Percentiles rank a stretch among this genome's conserved stretches.
These are phyloP conservation scores for Atethmia centrago DNA, from an alignment of 2,888 invertebrate genomes.

Conservation along the genomic window DNA sequence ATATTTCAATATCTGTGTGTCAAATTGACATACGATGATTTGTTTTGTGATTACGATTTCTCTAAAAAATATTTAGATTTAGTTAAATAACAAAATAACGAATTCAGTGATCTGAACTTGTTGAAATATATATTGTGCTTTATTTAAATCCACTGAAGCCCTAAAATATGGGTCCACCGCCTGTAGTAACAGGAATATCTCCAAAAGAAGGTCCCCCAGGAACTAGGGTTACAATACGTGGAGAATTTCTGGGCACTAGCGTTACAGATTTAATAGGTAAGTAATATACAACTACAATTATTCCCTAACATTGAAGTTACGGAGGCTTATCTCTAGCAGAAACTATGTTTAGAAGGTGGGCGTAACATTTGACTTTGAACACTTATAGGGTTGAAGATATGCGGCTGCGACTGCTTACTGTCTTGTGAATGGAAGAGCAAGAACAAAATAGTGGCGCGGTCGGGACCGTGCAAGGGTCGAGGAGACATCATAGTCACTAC, in stretches of 20 bases:
- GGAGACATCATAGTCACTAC: constrained; percentile 98
- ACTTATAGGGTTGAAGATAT: constrained; percentile 95
- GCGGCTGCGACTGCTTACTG: constrained; percentile 98
- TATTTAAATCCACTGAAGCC: not conserved
- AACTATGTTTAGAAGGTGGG: constrained; percentile 41
- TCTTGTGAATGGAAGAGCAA: constrained; percentile 99
- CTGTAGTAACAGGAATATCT: constrained; percentile 98
- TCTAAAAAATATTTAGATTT: not conserved
- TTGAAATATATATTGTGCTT: not conserved
- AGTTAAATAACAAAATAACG: not conserved
- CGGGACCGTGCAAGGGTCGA: constrained; percentile 97
- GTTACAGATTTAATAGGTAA: constrained; percentile 96
- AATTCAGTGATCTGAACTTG: not conserved
- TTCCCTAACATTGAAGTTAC: not conserved
- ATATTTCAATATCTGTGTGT: too few relatives aligned
- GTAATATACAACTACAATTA: constrained; percentile 11
- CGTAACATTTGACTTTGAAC: constrained; percentile 37
- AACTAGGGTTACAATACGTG: constrained; percentile 97
- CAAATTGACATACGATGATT: constrained; percentile 23
- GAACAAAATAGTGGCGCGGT: constrained; percentile 98
- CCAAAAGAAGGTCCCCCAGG: constrained; percentile 99
- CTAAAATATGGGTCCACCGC: constrained; percentile 92
- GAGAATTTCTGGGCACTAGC: constrained; percentile 97
- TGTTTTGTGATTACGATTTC: constrained; percentile 34
- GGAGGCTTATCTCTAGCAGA: not conserved